Evolutionary conservation across 37 sponge, comb jelly and placozoan species (phyloP), one percentile per base, ranked within the genome.

Genomic region (Theonella swinhoei): DNA sequence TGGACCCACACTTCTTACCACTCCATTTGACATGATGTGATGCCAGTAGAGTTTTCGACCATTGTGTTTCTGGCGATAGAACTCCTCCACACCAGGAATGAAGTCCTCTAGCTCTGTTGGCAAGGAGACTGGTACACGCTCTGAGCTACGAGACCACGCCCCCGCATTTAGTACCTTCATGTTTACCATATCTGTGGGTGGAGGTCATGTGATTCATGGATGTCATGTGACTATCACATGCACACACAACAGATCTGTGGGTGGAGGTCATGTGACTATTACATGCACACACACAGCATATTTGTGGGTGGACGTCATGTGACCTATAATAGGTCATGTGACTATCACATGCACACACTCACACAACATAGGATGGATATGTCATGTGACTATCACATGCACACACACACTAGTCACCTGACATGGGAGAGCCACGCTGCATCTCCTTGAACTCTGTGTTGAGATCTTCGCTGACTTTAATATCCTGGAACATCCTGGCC

Each of bases 401-500:
- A 17, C n/a, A n/a, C n/a, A n/a, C n/a, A n/a, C n/a, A 23, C 47
- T 5, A 14, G 84, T 74, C 72, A 91, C 93, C 93, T 69, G 93
- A 88, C 42, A 88, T 82, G 31, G 60, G 60, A 1, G 84, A 59
- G 3, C 91, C 91, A 28, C 72, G 78, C 72, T 87, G 80, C 9
- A 29, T 39, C 32, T 94, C 94, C 72, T 96, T 92, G 88, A 96
- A 96, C 40, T 73, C 79, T 25, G 70, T 73, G 59, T 96, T 96
- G 35, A 96, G 90, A 60, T 94, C 97, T 62, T 94, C 90, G 35
- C 92, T 91, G 72, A 96, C 92, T 63, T 94, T 94, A 59, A 96
- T 94, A 75, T 96, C 97, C 76, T 96, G 97, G 41, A 96, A 96
- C 97, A 96, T 96, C 17, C 94, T 77, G 31, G 95, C 92, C 39